phyloP scores from a whole-genome alignment of 2,797 vertebrate species.

The Mus spretus region DNA sequence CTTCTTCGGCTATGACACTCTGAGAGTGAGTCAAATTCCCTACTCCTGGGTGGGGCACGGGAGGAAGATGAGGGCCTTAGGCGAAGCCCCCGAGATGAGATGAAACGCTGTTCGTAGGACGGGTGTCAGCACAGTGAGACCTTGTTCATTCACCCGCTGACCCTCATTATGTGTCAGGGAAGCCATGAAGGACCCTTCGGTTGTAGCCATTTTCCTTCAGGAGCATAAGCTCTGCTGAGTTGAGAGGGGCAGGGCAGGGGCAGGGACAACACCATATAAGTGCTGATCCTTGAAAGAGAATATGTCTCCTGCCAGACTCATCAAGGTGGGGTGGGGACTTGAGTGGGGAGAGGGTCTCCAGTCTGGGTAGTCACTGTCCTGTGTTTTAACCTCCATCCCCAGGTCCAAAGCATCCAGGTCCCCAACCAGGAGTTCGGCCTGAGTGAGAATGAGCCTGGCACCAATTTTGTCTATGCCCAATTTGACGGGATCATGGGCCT shows the following conservation, averaged over 20 bases:
- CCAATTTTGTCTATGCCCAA: constrained; percentile 80
- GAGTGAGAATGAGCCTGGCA: constrained; percentile 86
- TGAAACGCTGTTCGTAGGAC: background rate
- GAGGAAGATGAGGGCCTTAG: no score
- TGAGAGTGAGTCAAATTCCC: constrained; percentile 85
- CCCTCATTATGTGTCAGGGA: background rate
- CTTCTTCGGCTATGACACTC: constrained; percentile 89
- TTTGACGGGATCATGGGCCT: constrained; percentile 91
- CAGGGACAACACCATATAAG: fast-evolving
- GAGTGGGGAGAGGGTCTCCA: background rate
- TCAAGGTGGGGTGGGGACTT: background rate
- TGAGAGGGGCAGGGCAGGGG: no score
- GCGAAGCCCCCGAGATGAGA: background rate
- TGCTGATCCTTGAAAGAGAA: background rate
- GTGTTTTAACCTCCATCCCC: background rate
- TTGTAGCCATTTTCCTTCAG: background rate
- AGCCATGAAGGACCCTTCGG: background rate
- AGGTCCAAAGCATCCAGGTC: constrained; percentile 88
- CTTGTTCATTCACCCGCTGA: fast-evolving
- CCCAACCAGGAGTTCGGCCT: constrained; percentile 89
- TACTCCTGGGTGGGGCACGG: background rate
- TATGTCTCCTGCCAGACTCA: background rate
- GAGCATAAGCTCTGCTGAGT: background rate
- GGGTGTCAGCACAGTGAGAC: background rate
- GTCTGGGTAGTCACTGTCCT: background rate